Evolutionary conservation across 53 echinoderm and acorn worm genomes (phyloP), one percentile per base, ranked within the genome.

Genomic region (Hippasteria phrygiana): DNA sequence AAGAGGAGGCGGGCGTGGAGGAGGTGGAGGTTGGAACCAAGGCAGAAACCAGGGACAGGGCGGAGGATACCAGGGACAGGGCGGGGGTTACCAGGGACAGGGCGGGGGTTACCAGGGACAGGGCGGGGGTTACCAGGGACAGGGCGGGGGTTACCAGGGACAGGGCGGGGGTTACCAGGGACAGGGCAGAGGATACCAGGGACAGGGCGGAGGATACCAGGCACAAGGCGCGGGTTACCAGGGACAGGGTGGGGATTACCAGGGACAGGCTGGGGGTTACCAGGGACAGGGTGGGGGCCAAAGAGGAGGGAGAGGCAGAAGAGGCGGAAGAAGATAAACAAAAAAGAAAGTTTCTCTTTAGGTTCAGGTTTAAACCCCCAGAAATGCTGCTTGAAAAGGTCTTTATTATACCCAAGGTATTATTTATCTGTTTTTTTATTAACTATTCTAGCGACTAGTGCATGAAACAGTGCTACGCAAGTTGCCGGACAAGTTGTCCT

Each of bases 291-390:
- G 78, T 18, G 62, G 64, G 36, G 71, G 82, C 27, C 43, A 81
- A 0, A 81, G 73, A 87, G 87, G 88, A 34, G 87, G 64, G 2
- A 63, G 54, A 64, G 88, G 77, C 14, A 88, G 39, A 87, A 69
- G 80, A 72, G 88, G 88, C 9, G 64, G 78, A 76, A 74, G 76
- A 13, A 35, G 74, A n/a, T n/a, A n/a, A n/a, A n/a, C n/a, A n/a
- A n/a, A n/a, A n/a, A n/a, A n/a, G n/a, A n/a, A n/a, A n/a, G n/a
- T n/a, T n/a, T n/a, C n/a, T n/a, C n/a, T n/a, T n/a, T n/a, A n/a
- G n/a, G n/a, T n/a, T n/a, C n/a, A n/a, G n/a, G n/a, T n/a, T n/a
- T n/a, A n/a, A n/a, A n/a, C n/a, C n/a, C n/a, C n/a, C n/a, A n/a
- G n/a, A n/a, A n/a, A n/a, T n/a, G n/a, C n/a, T n/a, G n/a, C n/a